Conservation (phyloP, 2,113 vertebrate species). For the Chinchilla lanigera region DNA sequence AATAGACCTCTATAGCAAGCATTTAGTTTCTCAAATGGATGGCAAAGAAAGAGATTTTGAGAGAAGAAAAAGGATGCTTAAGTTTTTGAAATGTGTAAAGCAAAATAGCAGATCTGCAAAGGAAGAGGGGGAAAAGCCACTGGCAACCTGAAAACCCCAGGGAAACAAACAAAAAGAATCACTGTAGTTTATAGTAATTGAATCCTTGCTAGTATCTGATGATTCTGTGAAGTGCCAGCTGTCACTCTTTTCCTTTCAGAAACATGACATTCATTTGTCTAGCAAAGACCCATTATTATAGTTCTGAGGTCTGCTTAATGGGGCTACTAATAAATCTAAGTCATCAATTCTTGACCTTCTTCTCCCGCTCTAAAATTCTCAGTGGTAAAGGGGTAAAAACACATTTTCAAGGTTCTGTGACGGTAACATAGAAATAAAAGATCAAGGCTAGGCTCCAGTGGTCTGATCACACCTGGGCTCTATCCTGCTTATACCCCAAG, state of each 20-base stretch:
- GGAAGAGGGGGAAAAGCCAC: neutral
- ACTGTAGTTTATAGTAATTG: neutral
- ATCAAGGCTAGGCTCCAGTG: neutral
- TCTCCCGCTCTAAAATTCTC: neutral
- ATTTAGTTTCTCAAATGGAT: constrained; percentile 1
- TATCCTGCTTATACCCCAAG: neutral
- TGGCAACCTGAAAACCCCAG: neutral
- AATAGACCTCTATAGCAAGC: neutral
- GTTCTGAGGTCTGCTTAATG: constrained; percentile 4
- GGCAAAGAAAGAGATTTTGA: neutral
- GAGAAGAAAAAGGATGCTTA: neutral
- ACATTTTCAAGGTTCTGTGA: neutral
- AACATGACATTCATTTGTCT: neutral
- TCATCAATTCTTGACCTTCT: neutral
- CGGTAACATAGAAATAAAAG: neutral
- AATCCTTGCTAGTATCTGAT: neutral
- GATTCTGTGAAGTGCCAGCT: neutral
- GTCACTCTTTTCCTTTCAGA: neutral
- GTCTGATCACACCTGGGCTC: neutral
- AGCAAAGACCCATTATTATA: neutral
- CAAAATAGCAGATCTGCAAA: neutral
- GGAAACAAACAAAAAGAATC: neutral
- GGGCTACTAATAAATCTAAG: neutral
- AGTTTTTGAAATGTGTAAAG: neutral
- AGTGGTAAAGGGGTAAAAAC: neutral